Evolutionary conservation across 92 coral and sea anemone genomes (phyloP), one percentile per base, ranked within the genome.

Genomic region (Siderastrea radians): DNA sequence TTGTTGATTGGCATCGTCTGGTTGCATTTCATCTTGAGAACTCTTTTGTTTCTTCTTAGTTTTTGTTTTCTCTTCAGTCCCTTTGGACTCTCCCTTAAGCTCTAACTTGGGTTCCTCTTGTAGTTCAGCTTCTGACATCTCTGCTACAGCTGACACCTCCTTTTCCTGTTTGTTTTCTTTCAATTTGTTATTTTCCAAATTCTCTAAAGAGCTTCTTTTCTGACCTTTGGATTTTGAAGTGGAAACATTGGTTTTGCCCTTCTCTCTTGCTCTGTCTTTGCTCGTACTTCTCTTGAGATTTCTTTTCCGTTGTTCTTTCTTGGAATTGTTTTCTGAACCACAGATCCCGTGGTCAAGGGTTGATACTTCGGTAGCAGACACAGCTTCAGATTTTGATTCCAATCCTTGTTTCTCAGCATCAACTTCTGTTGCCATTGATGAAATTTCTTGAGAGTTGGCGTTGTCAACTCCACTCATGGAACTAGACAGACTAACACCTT

Each of bases 361-460:
- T 45, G 47, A 4, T 71, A 9, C 58, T 8, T 68, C 1, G 49
- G 7, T 19, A 65, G n/a, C 71, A 5, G 11, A 2, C 7, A 10
- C 47, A 52, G 78, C 38, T 3, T 54, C 8, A 6, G 84, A 66
- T 13, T 38, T 67, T 52, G 66, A 53, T 38, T 16, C 61, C 9
- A 6, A 15, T 59, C 9, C 57, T 67, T 66, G 44, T 46, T 46
- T 72, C 17, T 69, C 17, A 3, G 46, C 46, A 62, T 12, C 45
- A 48, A 45, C n/a, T 45, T 57, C 86, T 47, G 43, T 38, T 17
- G 2, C 78, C 70, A 11, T 48, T 73, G 73, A 84, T 58, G 77
- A n/a, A 26, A 49, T 4, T 4, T n/a, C 26, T 15, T 53, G 13
- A 6, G 50, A 10, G 45, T 49, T 43, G 17, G 46, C 38, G 15